Evolutionary conservation across 1,140 invertebrate species (phyloP).

Genomic region (Teleopsis dalmanni): DNA sequence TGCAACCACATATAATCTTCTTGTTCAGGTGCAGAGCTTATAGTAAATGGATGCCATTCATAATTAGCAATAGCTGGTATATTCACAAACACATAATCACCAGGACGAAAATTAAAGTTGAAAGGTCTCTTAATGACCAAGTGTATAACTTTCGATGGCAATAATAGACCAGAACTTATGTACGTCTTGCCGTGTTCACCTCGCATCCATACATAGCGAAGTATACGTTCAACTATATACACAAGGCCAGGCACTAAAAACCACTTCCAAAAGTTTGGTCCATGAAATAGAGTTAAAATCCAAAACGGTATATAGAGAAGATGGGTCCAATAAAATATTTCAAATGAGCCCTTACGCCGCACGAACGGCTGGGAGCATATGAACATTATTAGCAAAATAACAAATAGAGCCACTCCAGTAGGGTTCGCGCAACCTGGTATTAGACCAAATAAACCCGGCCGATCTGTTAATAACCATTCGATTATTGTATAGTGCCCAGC

Average conservation of each 20-base stretch:
- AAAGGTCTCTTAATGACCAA: constrained; percentile 77
- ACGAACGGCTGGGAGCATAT: constrained; percentile 82
- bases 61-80: constrained; percentile 86
- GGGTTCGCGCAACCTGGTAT: constrained; percentile 75
- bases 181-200: constrained; percentile 71
- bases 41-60: constrained; percentile 97
- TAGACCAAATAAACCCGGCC: constrained; percentile 66
- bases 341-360: constrained; percentile 82
- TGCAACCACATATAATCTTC: constrained; percentile 90
- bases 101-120: constrained; percentile 83
- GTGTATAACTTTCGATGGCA: constrained; percentile 81
- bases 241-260: constrained; percentile 75
- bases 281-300: constrained; percentile 78
- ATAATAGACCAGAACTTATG: constrained; percentile 73
- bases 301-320: constrained; percentile 85
- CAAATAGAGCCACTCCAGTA: constrained; percentile 69
- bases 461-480: constrained; percentile 72
- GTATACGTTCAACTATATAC: constrained; percentile 67
- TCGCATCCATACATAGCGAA: constrained; percentile 49
- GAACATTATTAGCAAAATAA: constrained; percentile 71
- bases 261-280: constrained; percentile 94
- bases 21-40: constrained; percentile 91
- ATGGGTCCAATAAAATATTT: constrained; percentile 95
- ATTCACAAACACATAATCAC: constrained; percentile 92
- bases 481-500: constrained; percentile 56